Base-by-base conservation (phyloP, 2,797 vertebrate species). In the Labroides dimidiatus region DNA sequence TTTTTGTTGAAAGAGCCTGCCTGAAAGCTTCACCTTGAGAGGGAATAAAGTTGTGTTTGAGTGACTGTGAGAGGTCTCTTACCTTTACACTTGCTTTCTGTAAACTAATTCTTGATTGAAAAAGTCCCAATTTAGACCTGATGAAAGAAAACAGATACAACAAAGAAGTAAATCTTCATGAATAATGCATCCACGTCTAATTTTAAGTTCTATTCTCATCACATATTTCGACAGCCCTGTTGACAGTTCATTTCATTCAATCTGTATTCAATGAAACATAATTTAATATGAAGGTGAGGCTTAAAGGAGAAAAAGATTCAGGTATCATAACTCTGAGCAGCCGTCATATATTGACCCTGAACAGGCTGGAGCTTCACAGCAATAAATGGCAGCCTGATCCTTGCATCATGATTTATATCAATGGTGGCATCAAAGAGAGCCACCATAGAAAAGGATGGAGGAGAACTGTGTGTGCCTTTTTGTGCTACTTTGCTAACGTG, bases 1-100 rank as follows among this genome's bases (percentile, higher is more conserved):
- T 43, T 23, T 27, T 50, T 52, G n/a, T 21, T 55, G 41, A 61
- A 64, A 41, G 36, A 60, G 16, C 60, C 6, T 0, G 20, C 7
- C 24, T 69, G 27, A 67, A 64, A 33, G 66, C 19, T 33, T 11
- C 36, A 57, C 41, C 30, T 68, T 16, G 27, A 51, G 9, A 55
- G 19, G 5, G 6, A 47, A 15, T 19, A 21, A 39, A 12, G 0
- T 9, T 71, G 36, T 64, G 44, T 65, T 33, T 73, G 56, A 43
- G 17, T 53, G 6, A 45, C 9, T 66, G 36, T 54, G 21, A 62
- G 45, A 39, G 36, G 6, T 1, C 27, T 52, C 95, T 95, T 87
- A 99, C 98, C 96, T 99, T 99, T 21, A 98, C 96, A 61, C 96
- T 99, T 62, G 98, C 98, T 93, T 98, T 99, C 93, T 99, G 98